Evolutionary conservation across 2,888 invertebrate species (phyloP).

Genomic region (Morpho achilles): DNA sequence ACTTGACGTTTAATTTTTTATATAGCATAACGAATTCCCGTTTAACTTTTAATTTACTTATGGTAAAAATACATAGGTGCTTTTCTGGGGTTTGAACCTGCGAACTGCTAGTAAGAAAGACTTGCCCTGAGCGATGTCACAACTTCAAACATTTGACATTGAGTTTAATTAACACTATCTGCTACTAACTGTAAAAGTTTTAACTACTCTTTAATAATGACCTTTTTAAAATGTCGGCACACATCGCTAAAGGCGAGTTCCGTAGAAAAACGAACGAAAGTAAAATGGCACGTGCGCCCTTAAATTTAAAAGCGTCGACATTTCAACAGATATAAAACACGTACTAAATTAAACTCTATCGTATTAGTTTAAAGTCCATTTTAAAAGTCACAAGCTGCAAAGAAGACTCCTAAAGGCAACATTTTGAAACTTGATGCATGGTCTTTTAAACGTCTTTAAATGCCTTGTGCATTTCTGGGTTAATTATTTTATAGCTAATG

Average conservation of each 20-base stretch:
- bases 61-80: too few species aligned
- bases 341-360: conserved; percentile 8
- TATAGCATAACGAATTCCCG: too few species aligned
- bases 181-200: background rate
- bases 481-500: background rate
- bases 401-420: conserved; percentile 11
- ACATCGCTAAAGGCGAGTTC: conserved; percentile 29
- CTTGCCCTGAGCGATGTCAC: too few species aligned
- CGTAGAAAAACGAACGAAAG: conserved; percentile 33
- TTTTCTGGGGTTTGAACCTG: too few species aligned
- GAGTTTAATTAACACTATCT: too few species aligned
- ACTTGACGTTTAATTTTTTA: too few species aligned
- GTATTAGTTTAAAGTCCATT: conserved; percentile 6
- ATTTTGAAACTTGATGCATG: conserved; percentile 21
- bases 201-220: conserved; percentile 25
- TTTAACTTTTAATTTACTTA: too few species aligned
- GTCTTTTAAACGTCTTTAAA: conserved; percentile 16
- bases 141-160: too few species aligned
- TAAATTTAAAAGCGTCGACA: conserved; percentile 27
- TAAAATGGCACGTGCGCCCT: conserved; percentile 30
- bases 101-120: too few species aligned
- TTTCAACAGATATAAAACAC: conserved; percentile 11
- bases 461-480: background rate
- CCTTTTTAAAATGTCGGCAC: conserved; percentile 26
- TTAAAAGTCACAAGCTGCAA: conserved; percentile 4